Evolutionary conservation across 2,888 invertebrate species (phyloP), one percentile per base, ranked within the genome.

Genomic region (Standfussiana lucernea): DNA sequence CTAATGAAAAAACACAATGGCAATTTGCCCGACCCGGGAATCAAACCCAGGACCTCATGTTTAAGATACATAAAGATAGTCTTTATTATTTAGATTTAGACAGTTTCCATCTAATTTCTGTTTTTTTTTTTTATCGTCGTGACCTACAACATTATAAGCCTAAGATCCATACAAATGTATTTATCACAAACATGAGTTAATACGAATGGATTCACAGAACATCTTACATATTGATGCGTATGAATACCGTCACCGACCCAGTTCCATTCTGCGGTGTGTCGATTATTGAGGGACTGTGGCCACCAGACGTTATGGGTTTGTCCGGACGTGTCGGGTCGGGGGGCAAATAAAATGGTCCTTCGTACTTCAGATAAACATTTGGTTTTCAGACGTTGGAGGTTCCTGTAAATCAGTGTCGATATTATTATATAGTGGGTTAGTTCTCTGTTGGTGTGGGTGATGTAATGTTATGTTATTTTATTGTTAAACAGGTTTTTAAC

Each of bases 141-240:
- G n/a, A n/a, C n/a, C n/a, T n/a, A n/a, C n/a, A n/a, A 15, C 13
- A 50, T 56, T 59, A 24, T 24, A 28, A 65, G 32, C n/a, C n/a
- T 24, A 53, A 45, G 5, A 21, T 13, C 45, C 47, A 32, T 45
- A 75, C 70, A 81, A 72, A 75, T 69, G 59, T 79, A 77, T 73
- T 66, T 73, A 85, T 72, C 77, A 79, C 72, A 78, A 80, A 82
- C 79, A 79, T 72, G 77, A 74, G 59, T 67, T 77, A 70, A 78
- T 62, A 35, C 66, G 50, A 85, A 85, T 86, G 64, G 81, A 72
- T 82, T 80, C 74, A 21, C 42, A 45, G 66, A 82, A 72, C 77
- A 82, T 83, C 79, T 87, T 87, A 85, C 86, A 87, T 87, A 86
- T 87, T 85, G 77, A 85, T 83, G 80, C 66, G 71, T 76, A 82